phyloP scores from a whole-genome alignment of 2,113 vertebrate species.

The Sus scrofa region T2T-Sscrofa CM000824.6:168060001-168060500 shows the following conservation, averaged over 20 bases:
- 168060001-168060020: background rate
- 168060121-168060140: too few relatives aligned
- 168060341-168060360: too few relatives aligned
- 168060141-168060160: too few relatives aligned
- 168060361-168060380: background rate
- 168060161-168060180: too few relatives aligned
- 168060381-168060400: conserved; percentile 8
- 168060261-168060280: too few relatives aligned
- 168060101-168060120: background rate
- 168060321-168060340: too few relatives aligned
- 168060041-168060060: background rate
- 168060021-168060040: background rate
- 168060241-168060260: too few relatives aligned
- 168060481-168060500: background rate
- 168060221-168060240: too few relatives aligned
- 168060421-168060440: background rate
- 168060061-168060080: background rate
- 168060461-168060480: background rate
- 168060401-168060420: background rate
- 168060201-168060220: too few relatives aligned
- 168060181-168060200: too few relatives aligned
- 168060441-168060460: background rate
- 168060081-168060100: conserved; percentile 36
- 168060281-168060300: too few relatives aligned
- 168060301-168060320: too few relatives aligned